phyloP scores from a whole-genome alignment of 2,797 vertebrate genomes.

The Parauchenoglanis ngamensis region DNA sequence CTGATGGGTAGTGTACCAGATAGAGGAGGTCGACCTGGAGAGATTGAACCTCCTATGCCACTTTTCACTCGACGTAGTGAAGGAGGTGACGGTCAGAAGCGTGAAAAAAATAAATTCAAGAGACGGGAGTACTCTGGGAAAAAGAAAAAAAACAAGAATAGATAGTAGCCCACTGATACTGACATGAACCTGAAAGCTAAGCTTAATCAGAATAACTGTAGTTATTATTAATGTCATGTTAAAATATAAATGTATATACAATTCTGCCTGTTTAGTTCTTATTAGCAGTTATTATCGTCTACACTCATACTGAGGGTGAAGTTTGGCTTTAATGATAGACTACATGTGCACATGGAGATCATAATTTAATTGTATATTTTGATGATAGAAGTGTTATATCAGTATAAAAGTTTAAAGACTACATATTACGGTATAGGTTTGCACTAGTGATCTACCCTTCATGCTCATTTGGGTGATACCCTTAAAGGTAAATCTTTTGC shows the following conservation, averaged over 20 bases:
- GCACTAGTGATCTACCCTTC: not conserved
- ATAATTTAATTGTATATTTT: not conserved
- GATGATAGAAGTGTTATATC: not conserved
- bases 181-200: not conserved
- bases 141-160: constrained; percentile 73
- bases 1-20: constrained; percentile 86
- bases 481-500: not conserved
- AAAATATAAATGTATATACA: not conserved
- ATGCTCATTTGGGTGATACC: not conserved
- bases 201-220: not conserved
- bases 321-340: not conserved
- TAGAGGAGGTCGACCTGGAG: constrained; percentile 84
- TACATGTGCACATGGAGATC: not conserved
- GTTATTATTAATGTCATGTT: no score
- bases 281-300: not conserved
- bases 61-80: constrained; percentile 73
- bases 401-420: not conserved
- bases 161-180: constrained; percentile 8
- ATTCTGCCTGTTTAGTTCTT: not conserved
- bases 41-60: constrained; percentile 88
- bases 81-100: constrained; percentile 60
- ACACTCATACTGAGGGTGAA: not conserved
- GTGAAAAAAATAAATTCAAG: constrained; percentile 60
- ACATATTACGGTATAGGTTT: not conserved
- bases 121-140: constrained; percentile 64